Conservation (phyloP, 2,888 invertebrate genomes). For the Operophtera brumata region DNA sequence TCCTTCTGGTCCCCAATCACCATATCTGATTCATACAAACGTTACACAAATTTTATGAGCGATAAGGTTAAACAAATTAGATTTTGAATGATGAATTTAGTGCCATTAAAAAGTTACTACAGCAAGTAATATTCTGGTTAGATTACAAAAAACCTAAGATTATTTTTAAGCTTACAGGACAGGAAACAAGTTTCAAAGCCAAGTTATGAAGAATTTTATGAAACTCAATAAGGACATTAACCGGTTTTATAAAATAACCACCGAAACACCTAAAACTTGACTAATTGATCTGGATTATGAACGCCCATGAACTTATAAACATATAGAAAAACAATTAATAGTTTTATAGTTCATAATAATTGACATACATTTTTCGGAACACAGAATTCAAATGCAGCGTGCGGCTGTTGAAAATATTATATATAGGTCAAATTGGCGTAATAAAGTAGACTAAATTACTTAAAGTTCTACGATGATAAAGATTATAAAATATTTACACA, state of each 20-base stretch:
- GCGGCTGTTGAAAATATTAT: neutral
- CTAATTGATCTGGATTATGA: no score
- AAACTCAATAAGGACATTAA: no score
- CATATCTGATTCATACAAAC: slow-evolving; percentile 51
- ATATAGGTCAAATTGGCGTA: neutral
- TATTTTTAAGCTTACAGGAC: neutral
- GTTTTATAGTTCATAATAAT: no score
- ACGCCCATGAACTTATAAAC: no score
- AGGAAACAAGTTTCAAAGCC: neutral
- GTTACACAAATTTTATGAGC: neutral
- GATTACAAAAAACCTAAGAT: no score
- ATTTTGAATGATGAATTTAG: neutral
- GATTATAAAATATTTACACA: slow-evolving; percentile 26
- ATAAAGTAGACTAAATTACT: neutral
- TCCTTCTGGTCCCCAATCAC: slow-evolving; percentile 68
- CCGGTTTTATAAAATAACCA: no score
- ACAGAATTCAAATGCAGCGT: neutral
- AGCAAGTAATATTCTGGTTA: no score
- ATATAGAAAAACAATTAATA: no score
- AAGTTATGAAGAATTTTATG: no score
- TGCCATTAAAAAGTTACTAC: slow-evolving; percentile 10
- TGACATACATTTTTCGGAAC: neutral
- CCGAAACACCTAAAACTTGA: no score
- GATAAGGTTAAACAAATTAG: neutral
- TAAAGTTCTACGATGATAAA: neutral